Base-by-base conservation (phyloP, 2,888 invertebrate species). In the Agrotis clavis region DNA sequence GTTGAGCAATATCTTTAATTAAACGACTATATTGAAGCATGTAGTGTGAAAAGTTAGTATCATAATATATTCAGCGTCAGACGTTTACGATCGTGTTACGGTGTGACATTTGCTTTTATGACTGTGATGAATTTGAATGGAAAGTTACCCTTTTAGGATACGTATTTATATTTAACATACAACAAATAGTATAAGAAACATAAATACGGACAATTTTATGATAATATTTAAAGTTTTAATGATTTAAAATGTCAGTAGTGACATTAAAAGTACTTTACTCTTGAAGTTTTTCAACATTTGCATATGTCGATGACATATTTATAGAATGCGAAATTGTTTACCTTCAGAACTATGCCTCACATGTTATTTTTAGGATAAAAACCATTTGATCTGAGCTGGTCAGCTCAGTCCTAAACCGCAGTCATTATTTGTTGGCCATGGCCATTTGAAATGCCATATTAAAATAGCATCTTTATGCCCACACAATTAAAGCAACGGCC, bases 331-430 rank as follows among this genome's bases (percentile, higher is more conserved):
- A 19, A 13, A 25, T 35, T 51, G 41, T 41, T 41, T 71, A 41
- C 11, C 16, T 53, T 18, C 30, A 53, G 21, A n/a, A 11, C 19
- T n/a, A 19, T 14, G 14, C n/a, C 13, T 54, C n/a, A 21, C 14
- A 45, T 11, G 18, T n/a, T 63, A 7, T 53, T 71, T 54, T 67
- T 59, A 63, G 66, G 47, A 54, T 59, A 16, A 59, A 67, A 67
- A 74, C 53, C 61, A 74, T 63, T 57, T 19, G 54, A 79, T 54
- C 3, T 66, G n/a, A 76, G 16, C n/a, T n/a, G n/a, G n/a, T 68
- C 61, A 73, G 56, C 69, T 69, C 62, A 70, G 69, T 65, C 74
- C 63, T 68, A 35, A 67, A 45, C 35, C 56, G 50, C 57, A 53
- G 14, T 19, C 57, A 16, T 48, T 41, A 59, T 41, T 13, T 35